Conservation (phyloP, 2,797 vertebrate species). For the Anabacerthia variegaticeps region DNA sequence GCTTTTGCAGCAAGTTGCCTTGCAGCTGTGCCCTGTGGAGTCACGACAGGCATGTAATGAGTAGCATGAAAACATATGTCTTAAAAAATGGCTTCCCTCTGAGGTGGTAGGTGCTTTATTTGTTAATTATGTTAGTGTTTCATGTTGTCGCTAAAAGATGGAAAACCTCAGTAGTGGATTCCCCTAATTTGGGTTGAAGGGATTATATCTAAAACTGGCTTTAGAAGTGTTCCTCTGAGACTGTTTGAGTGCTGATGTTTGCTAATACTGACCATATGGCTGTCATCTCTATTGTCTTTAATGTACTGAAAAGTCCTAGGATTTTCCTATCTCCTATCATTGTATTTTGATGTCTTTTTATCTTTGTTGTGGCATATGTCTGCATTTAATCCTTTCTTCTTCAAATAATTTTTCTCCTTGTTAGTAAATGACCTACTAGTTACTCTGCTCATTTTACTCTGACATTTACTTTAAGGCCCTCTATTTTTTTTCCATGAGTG, state of each 20-base stretch:
- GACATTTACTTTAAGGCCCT: not conserved
- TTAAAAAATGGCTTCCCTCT: not conserved
- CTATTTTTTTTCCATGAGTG: not conserved
- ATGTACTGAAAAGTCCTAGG: not conserved
- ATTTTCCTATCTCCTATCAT: not conserved
- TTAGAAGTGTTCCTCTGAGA: not conserved
- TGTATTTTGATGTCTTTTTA: not conserved
- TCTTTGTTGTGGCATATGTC: not conserved
- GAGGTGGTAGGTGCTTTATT: not conserved
- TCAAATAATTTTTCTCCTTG: not conserved
- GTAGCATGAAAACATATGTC: not conserved
- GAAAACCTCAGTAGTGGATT: not conserved
- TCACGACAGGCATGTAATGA: fast-evolving
- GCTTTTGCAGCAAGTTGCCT: not conserved
- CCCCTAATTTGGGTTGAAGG: not conserved
- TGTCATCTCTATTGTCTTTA: not conserved
- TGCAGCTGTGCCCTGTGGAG: not conserved
- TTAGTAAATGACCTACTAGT: not conserved
- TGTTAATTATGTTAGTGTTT: not conserved
- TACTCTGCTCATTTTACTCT: not conserved
- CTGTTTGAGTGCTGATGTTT: not conserved
- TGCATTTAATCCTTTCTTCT: not conserved
- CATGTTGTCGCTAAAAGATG: not conserved
- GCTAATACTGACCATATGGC: not conserved
- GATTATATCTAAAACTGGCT: not conserved